A percentile compares a stretch with the other conserved stretches of the same genome.
Conservation (phyloP, 2,113 vertebrate species). For the Nerophis ophidion region DNA sequence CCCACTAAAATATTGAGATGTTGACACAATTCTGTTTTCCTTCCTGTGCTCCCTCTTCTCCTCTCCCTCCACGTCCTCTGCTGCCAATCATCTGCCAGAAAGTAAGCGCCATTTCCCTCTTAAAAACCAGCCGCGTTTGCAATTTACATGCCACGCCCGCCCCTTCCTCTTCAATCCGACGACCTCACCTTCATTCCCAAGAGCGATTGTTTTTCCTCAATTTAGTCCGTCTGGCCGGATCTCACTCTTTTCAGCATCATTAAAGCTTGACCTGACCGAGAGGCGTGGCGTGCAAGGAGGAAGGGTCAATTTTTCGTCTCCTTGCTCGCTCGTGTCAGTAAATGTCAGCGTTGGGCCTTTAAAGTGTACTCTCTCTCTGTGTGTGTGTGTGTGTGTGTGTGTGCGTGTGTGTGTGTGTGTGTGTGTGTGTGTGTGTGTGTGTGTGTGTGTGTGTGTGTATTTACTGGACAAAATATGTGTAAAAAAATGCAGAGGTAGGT, state of each 20-base stretch:
- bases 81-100: slow-evolving; percentile 68
- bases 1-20: slow-evolving; percentile 43
- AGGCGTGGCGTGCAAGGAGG: slow-evolving; percentile 37
- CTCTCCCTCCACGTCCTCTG: slow-evolving; percentile 42
- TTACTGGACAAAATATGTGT: slow-evolving; percentile 21
- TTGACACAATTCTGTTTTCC: slow-evolving; percentile 44
- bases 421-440: slow-evolving; percentile 12
- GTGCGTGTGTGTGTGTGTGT: slow-evolving; percentile 3
- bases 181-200: slow-evolving; percentile 48
- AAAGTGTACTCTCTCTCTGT: not conserved
- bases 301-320: slow-evolving; percentile 24
- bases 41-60: slow-evolving; percentile 27
- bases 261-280: slow-evolving; percentile 52
- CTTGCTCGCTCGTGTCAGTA: slow-evolving; percentile 14
- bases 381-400: slow-evolving; percentile 1
- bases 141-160: slow-evolving; percentile 29
- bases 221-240: slow-evolving; percentile 15
- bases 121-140: slow-evolving; percentile 55
- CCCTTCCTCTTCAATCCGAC: slow-evolving; percentile 19
- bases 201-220: slow-evolving; percentile 27
- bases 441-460: not conserved
- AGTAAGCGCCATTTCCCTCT: slow-evolving; percentile 63
- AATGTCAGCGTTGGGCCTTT: slow-evolving; percentile 2
- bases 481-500: slow-evolving; percentile 30
- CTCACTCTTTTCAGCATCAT: slow-evolving; percentile 35